A percentile compares a stretch with the other conserved stretches of the same genome.
phyloP scores from a whole-genome alignment of 1,140 invertebrate genomes.

The Pseudomyrmex cubaensis region DNA sequence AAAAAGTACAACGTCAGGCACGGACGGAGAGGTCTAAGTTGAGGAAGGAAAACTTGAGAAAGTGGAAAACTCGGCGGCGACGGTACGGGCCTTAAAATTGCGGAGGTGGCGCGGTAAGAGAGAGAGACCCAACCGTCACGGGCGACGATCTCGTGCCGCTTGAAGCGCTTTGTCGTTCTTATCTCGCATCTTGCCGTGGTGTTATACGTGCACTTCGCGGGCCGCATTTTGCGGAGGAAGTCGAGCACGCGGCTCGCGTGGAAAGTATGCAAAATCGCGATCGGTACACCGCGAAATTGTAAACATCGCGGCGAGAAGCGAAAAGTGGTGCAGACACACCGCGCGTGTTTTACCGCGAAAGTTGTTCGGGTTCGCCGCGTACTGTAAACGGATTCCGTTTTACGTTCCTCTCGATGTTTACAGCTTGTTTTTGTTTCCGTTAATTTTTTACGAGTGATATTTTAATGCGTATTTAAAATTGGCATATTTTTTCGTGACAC shows the following conservation, averaged over 20 bases:
- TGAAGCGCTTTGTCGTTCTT: constrained; percentile 41
- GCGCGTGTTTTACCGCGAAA: constrained; percentile 1
- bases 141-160: not conserved
- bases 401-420: no score
- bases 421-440: not conserved
- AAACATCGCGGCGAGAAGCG: constrained; percentile 18
- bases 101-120: not conserved
- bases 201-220: not conserved
- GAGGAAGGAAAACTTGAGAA: constrained; percentile 29
- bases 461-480: not conserved
- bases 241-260: constrained; percentile 7
- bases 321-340: not conserved
- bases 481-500: not conserved
- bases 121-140: constrained; percentile 14
- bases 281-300: constrained; percentile 41
- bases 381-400: not conserved
- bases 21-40: constrained; percentile 21
- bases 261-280: constrained; percentile 46
- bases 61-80: constrained; percentile 11
- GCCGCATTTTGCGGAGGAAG: constrained; percentile 10
- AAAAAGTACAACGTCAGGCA: constrained; percentile 31
- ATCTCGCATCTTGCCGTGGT: constrained; percentile 27
- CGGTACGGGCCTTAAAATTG: constrained; percentile 36
- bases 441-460: not conserved
- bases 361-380: not conserved